phyloP scores from a whole-genome alignment of 2,888 invertebrate species.

The Cephus rjabovi region DNA sequence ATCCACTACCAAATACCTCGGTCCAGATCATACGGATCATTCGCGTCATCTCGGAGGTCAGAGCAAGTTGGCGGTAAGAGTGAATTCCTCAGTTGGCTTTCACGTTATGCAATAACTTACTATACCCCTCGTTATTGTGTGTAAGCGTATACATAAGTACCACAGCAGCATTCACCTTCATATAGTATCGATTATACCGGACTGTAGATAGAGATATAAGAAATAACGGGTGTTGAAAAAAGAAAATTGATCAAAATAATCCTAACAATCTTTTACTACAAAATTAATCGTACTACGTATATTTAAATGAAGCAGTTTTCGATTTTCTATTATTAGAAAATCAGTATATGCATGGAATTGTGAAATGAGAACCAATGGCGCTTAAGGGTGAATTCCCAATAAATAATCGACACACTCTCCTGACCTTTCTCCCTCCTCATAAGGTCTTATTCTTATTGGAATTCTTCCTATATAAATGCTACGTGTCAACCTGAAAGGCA shows the following conservation, averaged over 20 bases:
- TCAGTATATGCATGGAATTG: not conserved
- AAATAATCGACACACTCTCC: not conserved
- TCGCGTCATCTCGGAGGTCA: conserved; percentile 56
- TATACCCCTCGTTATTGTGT: not conserved
- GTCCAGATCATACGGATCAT: conserved; percentile 34
- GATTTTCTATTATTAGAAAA: not conserved
- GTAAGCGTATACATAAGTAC: not conserved
- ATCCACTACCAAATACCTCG: not conserved
- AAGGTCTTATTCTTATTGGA: not conserved
- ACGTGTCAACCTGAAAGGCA: conserved; percentile 49
- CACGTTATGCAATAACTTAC: conserved; percentile 48
- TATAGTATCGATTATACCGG: not conserved
- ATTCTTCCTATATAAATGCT: conserved; percentile 39
- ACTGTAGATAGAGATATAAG: not conserved
- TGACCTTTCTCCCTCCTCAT: not conserved
- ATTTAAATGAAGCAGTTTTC: not conserved
- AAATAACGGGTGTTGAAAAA: not conserved
- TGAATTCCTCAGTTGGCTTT: conserved; percentile 56
- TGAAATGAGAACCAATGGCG: not conserved
- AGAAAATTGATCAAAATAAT: not conserved
- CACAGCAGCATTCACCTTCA: not conserved
- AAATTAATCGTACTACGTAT: not conserved
- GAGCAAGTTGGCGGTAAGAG: conserved; percentile 55
- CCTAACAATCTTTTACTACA: not conserved
- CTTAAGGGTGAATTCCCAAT: not conserved